Base-by-base conservation (phyloP, 2,797 vertebrate genomes). In the Neopelma chrysocephalum region DNA sequence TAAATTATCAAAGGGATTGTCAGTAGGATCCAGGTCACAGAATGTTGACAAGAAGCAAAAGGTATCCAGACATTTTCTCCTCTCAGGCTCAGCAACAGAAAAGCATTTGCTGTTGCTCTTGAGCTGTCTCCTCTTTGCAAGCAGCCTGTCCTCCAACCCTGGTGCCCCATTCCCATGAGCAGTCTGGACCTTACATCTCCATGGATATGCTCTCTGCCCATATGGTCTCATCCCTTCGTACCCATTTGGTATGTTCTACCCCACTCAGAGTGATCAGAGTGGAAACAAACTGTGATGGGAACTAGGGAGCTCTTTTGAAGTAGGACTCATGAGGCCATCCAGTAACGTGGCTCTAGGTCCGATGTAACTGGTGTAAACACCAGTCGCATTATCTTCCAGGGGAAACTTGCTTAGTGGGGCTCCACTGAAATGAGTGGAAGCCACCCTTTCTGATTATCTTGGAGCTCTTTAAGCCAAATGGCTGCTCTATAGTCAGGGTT, bases 81-180 rank as follows among this genome's bases (percentile, higher is more conserved):
- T 53, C 23, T 2, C 21, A 31, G 32, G 2, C 11, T 83, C 3
- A 1, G 26, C 27, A 32, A 15, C 25, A 72, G 58, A 64, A 51
- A 85, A 79, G 12, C 12, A 40, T 51, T 75, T 20, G 12, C 6
- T 62, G 6, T 31, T 75, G 25, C 25, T 82, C 31, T 40, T 65
- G 36, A 45, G 11, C 3, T 6, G 2, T 8, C 15, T 61, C 12
- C 14, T 82, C 43, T 36, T 54, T 42, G 29, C 69, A 60, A 82
- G 29, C 9, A 68, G 29, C n/a, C 21, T 25, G 7, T 48, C 8
- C 19, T 75, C 17, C 29, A 31, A 12, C 29, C 5, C 12, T 7
- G 3, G 4, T 38, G 25, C 15, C 6, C 1, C 0, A 47, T 27
- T 6, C 22, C 23, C 11, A 22, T 5, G 4, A 45, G 6, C 12